phyloP scores from a whole-genome alignment of 2,888 invertebrate species.

The Sepioteuthis lessoniana region DNA sequence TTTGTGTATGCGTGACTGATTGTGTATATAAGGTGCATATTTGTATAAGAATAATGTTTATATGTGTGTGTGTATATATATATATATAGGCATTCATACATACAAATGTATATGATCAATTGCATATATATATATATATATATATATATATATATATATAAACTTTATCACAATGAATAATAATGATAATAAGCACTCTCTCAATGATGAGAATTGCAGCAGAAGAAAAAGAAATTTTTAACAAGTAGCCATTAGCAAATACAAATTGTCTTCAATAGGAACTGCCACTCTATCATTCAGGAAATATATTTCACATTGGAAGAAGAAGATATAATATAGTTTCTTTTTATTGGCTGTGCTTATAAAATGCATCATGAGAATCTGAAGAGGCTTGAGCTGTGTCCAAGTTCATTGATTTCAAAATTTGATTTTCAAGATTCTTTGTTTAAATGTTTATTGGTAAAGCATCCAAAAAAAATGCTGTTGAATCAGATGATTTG shows the following conservation, averaged over 20 bases:
- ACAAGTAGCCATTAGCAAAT: constrained; percentile 11
- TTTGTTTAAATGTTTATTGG: constrained; percentile 9
- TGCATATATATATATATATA: not conserved
- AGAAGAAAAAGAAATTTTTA: not conserved
- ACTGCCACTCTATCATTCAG: not conserved
- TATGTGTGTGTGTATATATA: not conserved
- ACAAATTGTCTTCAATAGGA: not conserved
- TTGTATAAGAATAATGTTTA: not conserved
- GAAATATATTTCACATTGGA: too few relatives aligned
- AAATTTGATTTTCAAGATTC: constrained; percentile 2
- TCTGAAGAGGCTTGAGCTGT: not conserved
- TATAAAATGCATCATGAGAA: not conserved
- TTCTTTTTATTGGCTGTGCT: not conserved
- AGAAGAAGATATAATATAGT: not conserved
- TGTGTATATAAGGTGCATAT: not conserved
- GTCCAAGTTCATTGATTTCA: constrained; percentile 33
- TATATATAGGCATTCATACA: not conserved
- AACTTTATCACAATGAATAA: not conserved
- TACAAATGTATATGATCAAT: not conserved
- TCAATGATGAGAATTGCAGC: not conserved
- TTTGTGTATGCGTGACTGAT: not conserved
- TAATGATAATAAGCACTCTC: not conserved
- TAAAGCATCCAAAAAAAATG: not conserved
- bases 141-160: not conserved
- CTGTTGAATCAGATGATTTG: not conserved